Evolutionary conservation across 64 coral and sea anemone species (phyloP).

Genomic region (Actinia equina): DNA sequence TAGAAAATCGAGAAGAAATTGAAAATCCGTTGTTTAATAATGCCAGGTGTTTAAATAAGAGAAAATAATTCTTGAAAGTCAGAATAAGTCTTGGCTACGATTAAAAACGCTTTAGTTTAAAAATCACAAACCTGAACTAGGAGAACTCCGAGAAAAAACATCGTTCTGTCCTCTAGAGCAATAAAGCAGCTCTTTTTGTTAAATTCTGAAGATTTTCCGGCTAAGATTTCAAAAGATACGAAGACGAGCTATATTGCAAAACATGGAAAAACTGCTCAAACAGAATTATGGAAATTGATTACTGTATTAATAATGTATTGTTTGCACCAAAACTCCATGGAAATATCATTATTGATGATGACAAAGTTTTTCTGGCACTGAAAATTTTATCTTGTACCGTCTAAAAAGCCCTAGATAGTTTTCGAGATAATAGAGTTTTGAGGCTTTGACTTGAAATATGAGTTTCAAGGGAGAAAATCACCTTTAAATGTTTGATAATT

Average conservation of each 20-base stretch:
- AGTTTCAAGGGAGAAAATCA: not conserved
- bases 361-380: not conserved
- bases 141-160: not conserved
- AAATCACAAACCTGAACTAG: not conserved
- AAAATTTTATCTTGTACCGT: not conserved
- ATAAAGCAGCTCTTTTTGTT: not conserved
- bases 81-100: not conserved
- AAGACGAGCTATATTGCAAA: not conserved
- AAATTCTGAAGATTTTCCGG: not conserved
- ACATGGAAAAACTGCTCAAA: not conserved
- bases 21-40: not conserved
- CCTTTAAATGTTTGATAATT: not conserved
- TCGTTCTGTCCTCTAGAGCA: not conserved
- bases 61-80: conserved; percentile 3
- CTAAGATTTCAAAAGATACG: not conserved
- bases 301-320: conserved; percentile 18
- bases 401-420: not conserved
- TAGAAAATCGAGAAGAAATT: not conserved
- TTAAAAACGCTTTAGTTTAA: not conserved
- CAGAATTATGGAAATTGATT: conserved; percentile 17
- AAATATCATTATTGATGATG: conserved; percentile 11
- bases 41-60: conserved; percentile 8
- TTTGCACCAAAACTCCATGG: not conserved
- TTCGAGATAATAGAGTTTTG: not conserved
- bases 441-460: not conserved